phyloP scores from a whole-genome alignment of 2,888 invertebrate species.

The Eristalinus sepulchralis region DNA sequence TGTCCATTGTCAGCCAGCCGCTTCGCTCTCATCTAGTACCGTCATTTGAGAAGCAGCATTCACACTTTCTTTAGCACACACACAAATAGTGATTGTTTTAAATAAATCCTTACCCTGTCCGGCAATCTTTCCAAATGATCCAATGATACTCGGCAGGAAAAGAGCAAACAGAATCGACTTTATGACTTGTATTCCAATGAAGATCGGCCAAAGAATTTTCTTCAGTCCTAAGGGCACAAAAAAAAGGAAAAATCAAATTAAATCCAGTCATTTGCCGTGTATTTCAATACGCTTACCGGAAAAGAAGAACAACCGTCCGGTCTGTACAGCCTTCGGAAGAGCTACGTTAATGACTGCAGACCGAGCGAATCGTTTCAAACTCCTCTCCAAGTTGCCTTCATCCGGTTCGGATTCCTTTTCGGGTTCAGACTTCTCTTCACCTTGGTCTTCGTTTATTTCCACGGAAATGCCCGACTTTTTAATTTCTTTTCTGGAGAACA shows the following conservation, averaged over 20 bases:
- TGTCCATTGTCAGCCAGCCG: too few species aligned
- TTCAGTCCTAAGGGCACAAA: conserved; percentile 86
- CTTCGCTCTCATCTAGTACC: too few species aligned
- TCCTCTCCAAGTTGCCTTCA: conserved; percentile 82
- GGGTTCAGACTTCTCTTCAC: conserved; percentile 71
- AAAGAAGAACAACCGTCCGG: conserved; percentile 85
- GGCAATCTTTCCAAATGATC: conserved; percentile 90
- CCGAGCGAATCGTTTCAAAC: conserved; percentile 78
- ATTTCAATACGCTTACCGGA: conserved; percentile 84
- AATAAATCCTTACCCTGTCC: conserved; percentile 86
- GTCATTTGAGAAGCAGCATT: too few species aligned
- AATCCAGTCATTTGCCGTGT: not conserved
- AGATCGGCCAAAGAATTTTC: conserved; percentile 90
- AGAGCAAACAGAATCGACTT: conserved; percentile 91
- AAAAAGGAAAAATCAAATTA: not conserved
- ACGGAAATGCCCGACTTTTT: conserved; percentile 74
- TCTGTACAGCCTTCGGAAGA: conserved; percentile 83
- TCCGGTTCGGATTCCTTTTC: conserved; percentile 82
- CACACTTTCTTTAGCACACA: too few species aligned
- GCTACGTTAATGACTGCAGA: conserved; percentile 84
- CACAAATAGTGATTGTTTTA: not conserved
- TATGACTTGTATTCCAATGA: conserved; percentile 90
- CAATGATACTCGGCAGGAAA: conserved; percentile 91
- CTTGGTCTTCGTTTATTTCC: conserved; percentile 74
- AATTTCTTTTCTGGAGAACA: conserved; percentile 41